Conservation (phyloP, 2,797 vertebrate species). For the Echiichthys vipera region DNA sequence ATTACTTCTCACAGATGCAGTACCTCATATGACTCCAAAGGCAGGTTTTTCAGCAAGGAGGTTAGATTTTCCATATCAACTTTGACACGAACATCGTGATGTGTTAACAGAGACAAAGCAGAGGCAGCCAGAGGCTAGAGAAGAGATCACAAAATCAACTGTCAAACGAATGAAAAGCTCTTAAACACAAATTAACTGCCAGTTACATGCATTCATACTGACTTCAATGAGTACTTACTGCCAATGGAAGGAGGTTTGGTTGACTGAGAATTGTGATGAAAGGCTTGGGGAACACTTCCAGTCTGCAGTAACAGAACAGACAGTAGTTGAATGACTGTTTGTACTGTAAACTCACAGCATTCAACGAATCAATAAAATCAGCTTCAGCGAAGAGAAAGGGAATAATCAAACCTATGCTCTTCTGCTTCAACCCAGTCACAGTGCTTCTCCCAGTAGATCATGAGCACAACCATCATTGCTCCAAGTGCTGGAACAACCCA, state of each 20-base stretch:
- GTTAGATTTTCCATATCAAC: conserved; percentile 77
- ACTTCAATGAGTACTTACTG: conserved; percentile 69
- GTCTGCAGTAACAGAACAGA: conserved; percentile 59
- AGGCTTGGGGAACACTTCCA: conserved; percentile 72
- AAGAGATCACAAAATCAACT: conserved; percentile 23
- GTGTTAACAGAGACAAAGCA: conserved; percentile 85
- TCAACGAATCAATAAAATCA: neutral
- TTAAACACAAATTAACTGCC: neutral
- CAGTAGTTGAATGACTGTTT: neutral
- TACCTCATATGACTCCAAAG: conserved; percentile 85
- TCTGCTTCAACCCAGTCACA: conserved; percentile 78
- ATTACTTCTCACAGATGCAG: neutral
- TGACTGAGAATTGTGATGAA: conserved; percentile 75
- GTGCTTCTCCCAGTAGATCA: conserved; percentile 85
- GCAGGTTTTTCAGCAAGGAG: conserved; percentile 65
- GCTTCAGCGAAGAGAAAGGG: neutral
- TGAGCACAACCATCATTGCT: conserved; percentile 82
- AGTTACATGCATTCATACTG: neutral
- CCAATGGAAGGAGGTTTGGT: conserved; percentile 65
- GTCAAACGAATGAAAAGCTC: neutral
- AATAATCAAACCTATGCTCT: conserved; percentile 73
- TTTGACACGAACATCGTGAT: conserved; percentile 76
- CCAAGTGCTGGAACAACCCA: conserved; percentile 81
- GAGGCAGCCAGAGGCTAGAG: conserved; percentile 88
- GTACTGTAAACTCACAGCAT: neutral